Percentiles rank a stretch among this genome's conserved stretches.
These are phyloP conservation scores for Nasonovia ribisnigri DNA, from an alignment of 2,888 invertebrate genomes.

Conservation along the genomic window DNA sequence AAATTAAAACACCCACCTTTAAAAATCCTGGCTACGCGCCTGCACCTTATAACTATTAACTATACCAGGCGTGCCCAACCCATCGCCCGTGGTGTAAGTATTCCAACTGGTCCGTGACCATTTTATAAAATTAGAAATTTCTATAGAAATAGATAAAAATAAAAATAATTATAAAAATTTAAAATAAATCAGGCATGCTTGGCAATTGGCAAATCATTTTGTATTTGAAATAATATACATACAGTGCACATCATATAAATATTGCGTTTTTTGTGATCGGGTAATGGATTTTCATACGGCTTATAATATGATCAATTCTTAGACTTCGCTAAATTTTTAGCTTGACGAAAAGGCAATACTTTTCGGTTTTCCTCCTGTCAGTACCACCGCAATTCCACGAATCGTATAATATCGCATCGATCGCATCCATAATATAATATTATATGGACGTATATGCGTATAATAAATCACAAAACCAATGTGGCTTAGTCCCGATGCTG, in stretches of 20 bases:
- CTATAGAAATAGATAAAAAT: too few relatives aligned
- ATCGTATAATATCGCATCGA: neutral
- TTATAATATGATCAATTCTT: neutral
- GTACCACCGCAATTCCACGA: too few relatives aligned
- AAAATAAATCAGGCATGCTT: too few relatives aligned
- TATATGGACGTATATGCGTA: neutral
- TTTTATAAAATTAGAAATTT: too few relatives aligned
- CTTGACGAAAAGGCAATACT: neutral
- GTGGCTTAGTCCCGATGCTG: neutral
- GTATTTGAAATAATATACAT: neutral
- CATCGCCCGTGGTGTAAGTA: too few relatives aligned
- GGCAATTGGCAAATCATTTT: neutral
- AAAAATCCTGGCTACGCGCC: too few relatives aligned
- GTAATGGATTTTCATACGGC: neutral
- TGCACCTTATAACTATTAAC: neutral
- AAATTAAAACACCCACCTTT: too few relatives aligned
- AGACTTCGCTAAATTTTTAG: neutral
- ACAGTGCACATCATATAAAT: neutral
- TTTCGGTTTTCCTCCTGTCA: neutral
- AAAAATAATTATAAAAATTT: too few relatives aligned
- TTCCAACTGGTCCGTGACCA: too few relatives aligned
- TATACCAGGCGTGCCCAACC: too few relatives aligned
- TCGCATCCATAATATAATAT: neutral
- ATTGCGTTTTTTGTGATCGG: neutral
- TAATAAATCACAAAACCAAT: neutral